Percentiles rank a stretch among this genome's conserved stretches.
Evolutionary conservation across 2,888 invertebrate genomes (phyloP).

Genomic region (Ametastegia equiseti): DNA sequence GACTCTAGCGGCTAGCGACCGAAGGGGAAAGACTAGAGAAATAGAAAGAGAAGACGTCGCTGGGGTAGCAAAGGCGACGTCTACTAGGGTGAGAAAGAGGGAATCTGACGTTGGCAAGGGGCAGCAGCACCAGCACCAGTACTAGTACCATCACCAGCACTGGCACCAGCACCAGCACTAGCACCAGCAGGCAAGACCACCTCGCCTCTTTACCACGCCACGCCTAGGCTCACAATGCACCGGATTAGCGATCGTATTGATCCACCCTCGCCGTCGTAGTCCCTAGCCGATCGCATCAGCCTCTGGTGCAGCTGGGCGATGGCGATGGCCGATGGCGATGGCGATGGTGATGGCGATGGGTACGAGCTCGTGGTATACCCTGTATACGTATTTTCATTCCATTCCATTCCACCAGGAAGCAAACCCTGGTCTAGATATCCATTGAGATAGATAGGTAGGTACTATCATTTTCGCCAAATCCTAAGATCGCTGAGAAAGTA

Average conservation of each 20-base stretch:
- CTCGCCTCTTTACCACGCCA: conserved; percentile 74
- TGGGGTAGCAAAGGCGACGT: conserved; percentile 51
- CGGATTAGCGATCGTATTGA: conserved; percentile 76
- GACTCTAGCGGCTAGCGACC: conserved; percentile 48
- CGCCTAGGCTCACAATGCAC: conserved; percentile 76
- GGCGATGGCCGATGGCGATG: conserved; percentile 53
- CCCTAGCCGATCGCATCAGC: conserved; percentile 61
- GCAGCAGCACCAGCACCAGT: too few species aligned
- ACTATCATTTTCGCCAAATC: neutral
- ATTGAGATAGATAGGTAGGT: neutral
- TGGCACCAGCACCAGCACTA: too few species aligned
- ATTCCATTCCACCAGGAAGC: neutral
- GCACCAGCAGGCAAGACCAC: conserved; percentile 70
- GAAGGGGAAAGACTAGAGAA: conserved; percentile 38
- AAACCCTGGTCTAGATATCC: neutral
- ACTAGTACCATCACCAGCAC: too few species aligned
- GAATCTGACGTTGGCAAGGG: conserved; percentile 58
- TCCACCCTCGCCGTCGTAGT: conserved; percentile 73
- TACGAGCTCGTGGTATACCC: neutral
- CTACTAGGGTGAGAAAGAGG: conserved; percentile 51
- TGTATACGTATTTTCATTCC: neutral
- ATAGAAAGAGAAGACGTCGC: conserved; percentile 50
- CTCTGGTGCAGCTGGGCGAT: conserved; percentile 40
- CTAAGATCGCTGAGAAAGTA: neutral
- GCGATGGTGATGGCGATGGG: conserved; percentile 50